Conservation (phyloP, 2,888 invertebrate species). For the Gortyna flavago region DNA sequence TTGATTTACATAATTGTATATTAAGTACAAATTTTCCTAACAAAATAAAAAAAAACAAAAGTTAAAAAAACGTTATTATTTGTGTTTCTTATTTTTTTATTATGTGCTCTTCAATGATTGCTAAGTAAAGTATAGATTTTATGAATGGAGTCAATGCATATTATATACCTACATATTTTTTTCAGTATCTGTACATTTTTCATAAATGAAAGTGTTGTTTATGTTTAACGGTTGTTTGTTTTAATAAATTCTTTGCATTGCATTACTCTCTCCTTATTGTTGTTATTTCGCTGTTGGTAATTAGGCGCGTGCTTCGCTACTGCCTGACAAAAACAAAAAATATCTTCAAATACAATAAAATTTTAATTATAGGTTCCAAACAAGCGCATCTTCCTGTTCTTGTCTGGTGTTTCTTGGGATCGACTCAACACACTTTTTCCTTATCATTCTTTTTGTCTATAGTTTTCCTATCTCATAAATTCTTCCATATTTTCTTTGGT, state of each 20-base stretch:
- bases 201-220: constrained; percentile 1
- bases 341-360: not conserved
- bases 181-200: not conserved
- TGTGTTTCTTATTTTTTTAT: not conserved
- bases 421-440: not conserved
- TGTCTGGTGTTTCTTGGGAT: not conserved
- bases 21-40: no score
- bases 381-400: not conserved
- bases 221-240: not conserved
- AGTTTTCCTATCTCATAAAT: not conserved
- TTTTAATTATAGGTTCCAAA: not conserved
- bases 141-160: not conserved
- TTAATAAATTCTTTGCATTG: not conserved
- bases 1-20: not conserved
- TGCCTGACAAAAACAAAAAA: no score
- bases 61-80: not conserved
- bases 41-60: constrained; percentile 13
- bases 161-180: no score
- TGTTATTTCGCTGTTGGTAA: not conserved
- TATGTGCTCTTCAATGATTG: no score
- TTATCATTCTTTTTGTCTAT: not conserved
- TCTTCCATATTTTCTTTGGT: not conserved
- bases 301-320: not conserved
- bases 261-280: not conserved
- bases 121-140: not conserved